These are phyloP conservation scores for Esox niger DNA, from an alignment of 2,113 vertebrate species.

Conservation along the genomic window DNA sequence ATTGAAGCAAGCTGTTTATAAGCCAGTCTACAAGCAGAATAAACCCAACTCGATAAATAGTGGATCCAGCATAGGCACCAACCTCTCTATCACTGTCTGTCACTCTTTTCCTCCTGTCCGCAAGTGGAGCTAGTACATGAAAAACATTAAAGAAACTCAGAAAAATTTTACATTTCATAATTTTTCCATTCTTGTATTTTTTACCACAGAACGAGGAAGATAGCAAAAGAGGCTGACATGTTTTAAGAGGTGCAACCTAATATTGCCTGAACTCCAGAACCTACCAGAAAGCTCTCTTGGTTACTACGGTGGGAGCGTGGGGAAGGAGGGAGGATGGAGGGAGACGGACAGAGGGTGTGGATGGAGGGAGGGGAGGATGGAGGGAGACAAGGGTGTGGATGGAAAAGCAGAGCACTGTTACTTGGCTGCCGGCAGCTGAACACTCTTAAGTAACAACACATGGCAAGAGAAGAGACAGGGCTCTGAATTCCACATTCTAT, in stretches of 20 bases:
- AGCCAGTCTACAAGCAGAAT: conserved; percentile 45
- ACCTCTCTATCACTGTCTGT: conserved; percentile 47
- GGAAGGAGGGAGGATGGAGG: conserved; percentile 72
- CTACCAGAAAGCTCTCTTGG: conserved; percentile 80
- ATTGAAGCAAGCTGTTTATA: conserved; percentile 31
- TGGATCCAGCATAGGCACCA: conserved; percentile 18
- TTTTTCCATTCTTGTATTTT: conserved; percentile 80
- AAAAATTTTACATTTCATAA: conserved; percentile 72
- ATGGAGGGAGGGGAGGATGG: conserved; percentile 77
- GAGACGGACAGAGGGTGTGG: conserved; percentile 58
- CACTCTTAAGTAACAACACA: conserved; percentile 80
- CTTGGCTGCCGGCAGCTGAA: conserved; percentile 71
- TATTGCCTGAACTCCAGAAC: conserved; percentile 78
- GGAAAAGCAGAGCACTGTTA: conserved; percentile 72
- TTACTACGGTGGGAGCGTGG: no score
- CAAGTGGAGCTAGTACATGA: conserved; percentile 51
- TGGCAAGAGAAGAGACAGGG: conserved; percentile 72
- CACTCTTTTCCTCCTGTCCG: conserved; percentile 38
- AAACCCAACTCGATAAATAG: conserved; percentile 39
- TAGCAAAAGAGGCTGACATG: conserved; percentile 62
- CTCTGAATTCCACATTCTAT: conserved; percentile 67
- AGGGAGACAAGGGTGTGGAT: conserved; percentile 72
- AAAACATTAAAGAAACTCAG: conserved; percentile 47
- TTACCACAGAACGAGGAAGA: conserved; percentile 63
- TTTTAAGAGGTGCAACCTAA: conserved; percentile 82